Evolutionary conservation across 2,888 invertebrate genomes (phyloP).

Genomic region (Dryomyza anilis): DNA sequence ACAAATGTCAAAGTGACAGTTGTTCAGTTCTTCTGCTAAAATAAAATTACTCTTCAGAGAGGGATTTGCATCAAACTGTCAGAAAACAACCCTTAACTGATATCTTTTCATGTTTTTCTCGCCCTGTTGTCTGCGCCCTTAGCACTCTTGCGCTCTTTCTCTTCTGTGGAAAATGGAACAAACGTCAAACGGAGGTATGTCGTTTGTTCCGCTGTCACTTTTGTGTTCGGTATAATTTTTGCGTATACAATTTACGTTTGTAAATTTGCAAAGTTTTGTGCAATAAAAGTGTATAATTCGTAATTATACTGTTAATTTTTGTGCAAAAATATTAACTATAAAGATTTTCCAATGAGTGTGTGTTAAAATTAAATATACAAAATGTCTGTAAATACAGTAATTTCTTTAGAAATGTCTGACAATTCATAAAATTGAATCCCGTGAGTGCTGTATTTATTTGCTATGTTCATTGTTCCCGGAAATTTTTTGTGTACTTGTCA

Average conservation of each 20-base stretch:
- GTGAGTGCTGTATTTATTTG: neutral
- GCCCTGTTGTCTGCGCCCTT: neutral
- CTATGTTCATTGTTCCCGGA: no score
- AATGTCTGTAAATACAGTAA: no score
- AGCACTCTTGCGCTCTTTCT: neutral
- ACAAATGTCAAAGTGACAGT: slow-evolving; percentile 24
- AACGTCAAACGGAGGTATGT: slow-evolving; percentile 15
- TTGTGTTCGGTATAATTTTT: slow-evolving; percentile 17
- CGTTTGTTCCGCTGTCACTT: slow-evolving; percentile 10
- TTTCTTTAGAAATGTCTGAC: neutral
- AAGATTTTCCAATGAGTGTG: no score
- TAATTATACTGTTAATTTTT: neutral
- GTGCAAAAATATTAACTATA: no score
- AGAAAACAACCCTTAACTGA: neutral
- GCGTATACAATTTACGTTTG: neutral
- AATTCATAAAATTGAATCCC: neutral
- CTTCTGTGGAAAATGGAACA: slow-evolving; percentile 6
- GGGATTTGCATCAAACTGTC: neutral
- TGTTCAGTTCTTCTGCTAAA: no score
- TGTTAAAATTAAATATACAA: no score
- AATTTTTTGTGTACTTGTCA: no score
- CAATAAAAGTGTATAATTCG: neutral
- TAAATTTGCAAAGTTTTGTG: neutral
- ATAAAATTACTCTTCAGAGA: no score
- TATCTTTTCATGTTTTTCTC: neutral